phyloP scores from a whole-genome alignment of 2,888 invertebrate species.

The Autographa pulchrina region DNA sequence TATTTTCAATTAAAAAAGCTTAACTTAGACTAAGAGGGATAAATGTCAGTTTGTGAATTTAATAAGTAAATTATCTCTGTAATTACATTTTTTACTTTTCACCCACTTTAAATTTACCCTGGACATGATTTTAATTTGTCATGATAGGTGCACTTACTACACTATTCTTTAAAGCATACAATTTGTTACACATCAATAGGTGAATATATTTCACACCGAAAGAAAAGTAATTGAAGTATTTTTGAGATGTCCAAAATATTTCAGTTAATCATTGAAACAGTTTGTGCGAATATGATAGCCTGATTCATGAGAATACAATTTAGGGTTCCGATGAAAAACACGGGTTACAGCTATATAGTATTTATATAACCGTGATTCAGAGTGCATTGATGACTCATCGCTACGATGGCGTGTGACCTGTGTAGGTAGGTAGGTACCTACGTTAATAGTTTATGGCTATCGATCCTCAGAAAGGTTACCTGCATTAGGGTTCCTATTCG shows the following conservation, averaged over 20 bases:
- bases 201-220: too few species aligned
- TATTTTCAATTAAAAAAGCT: neutral
- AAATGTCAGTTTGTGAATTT: conserved; percentile 10
- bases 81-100: conserved; percentile 2
- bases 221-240: too few species aligned
- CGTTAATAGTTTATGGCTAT: neutral
- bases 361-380: neutral
- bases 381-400: neutral
- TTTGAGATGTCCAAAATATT: too few species aligned
- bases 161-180: too few species aligned
- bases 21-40: conserved; percentile 5
- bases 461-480: neutral
- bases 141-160: neutral
- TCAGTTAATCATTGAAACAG: too few species aligned
- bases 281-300: too few species aligned
- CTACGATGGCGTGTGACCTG: neutral
- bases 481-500: neutral
- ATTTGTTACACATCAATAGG: too few species aligned
- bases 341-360: too few species aligned
- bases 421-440: neutral
- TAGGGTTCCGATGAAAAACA: too few species aligned
- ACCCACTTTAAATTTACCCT: neutral
- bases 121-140: neutral
- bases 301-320: too few species aligned
- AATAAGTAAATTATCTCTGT: conserved; percentile 8